These are phyloP conservation scores for Ommatoiulus sabulosus DNA, from an alignment of 2,888 invertebrate species.

Conservation along the genomic window DNA sequence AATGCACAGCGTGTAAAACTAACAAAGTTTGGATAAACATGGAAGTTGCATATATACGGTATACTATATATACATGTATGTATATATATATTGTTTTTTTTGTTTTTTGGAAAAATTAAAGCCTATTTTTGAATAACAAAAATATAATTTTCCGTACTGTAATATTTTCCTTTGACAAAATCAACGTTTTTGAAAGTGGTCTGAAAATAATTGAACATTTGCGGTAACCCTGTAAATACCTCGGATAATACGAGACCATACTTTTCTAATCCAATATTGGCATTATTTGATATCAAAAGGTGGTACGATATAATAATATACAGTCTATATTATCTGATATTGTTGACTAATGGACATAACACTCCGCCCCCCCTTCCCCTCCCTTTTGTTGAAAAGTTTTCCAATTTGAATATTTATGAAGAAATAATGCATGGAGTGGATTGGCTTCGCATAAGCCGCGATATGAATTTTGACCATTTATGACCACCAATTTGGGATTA, in stretches of 20 bases:
- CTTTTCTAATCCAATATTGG: not conserved
- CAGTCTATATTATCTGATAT: not conserved
- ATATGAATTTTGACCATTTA: constrained; percentile 39
- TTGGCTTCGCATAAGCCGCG: not conserved
- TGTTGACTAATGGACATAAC: not conserved
- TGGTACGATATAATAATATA: not conserved
- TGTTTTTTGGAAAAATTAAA: too few relatives aligned
- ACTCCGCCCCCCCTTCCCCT: too few relatives aligned
- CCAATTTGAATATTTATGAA: not conserved
- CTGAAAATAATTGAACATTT: not conserved
- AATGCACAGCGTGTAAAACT: too few relatives aligned
- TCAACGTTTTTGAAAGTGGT: too few relatives aligned
- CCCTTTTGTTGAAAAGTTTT: not conserved
- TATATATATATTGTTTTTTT: too few relatives aligned
- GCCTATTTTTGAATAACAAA: too few relatives aligned
- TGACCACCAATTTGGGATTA: constrained; percentile 9
- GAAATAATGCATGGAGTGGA: constrained; percentile 4
- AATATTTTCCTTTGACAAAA: too few relatives aligned
- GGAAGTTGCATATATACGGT: too few relatives aligned
- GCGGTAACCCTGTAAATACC: not conserved
- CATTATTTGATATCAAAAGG: not conserved
- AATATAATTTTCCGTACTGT: too few relatives aligned
- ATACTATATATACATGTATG: too few relatives aligned
- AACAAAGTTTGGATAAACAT: too few relatives aligned
- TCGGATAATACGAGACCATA: not conserved